Evolutionary conservation across 2,797 vertebrate species (phyloP), one percentile per base, ranked within the genome.

Genomic region (Ispidina lecontei): DNA sequence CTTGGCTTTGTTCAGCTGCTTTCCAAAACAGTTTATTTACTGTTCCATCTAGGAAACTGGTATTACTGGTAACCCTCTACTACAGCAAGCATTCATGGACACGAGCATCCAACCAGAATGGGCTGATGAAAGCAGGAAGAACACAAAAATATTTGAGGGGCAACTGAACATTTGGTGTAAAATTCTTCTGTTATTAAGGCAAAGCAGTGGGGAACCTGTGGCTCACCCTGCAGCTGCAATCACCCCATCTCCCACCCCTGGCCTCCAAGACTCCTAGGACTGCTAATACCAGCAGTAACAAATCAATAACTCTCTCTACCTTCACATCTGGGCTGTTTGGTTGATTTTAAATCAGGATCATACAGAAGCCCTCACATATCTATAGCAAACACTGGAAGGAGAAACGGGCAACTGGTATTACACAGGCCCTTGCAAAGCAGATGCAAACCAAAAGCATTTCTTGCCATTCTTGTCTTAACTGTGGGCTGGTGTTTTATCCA

Each of bases 131-230:
- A 91, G 82, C 10, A 85, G 49, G 23, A 68, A 84, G 74, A 89
- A 87, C 23, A 75, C 74, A 90, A 76, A 91, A 90, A 43, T 69
- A 77, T 31, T 8, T 52, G 67, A 88, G 59, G 22, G 33, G 71
- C 60, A 73, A 78, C 87, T 75, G 88, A 93, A 93, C 68, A 90
- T 74, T 85, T 88, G 89, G 79, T 86, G 82, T 72, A 91, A 93
- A 91, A 95, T 64, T 75, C 73, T 94, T 80, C 64, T 76, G 59
- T 41, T 82, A 35, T 31, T 85, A 68, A 58, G 68, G 83, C 56
- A 68, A 54, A 88, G 77, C 41, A 58, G 60, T 7, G 29, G 62
- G 87, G 49, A 91, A 64, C 33, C 56, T 46, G 44, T 75, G 73
- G 76, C 60, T 90, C 54, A 20, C 33, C 37, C 64, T 76, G 69